A percentile compares a stretch with the other conserved stretches of the same genome.
These are phyloP conservation scores for Spialia ferax DNA, from an alignment of 2,888 invertebrate species.

Conservation along the genomic window DNA sequence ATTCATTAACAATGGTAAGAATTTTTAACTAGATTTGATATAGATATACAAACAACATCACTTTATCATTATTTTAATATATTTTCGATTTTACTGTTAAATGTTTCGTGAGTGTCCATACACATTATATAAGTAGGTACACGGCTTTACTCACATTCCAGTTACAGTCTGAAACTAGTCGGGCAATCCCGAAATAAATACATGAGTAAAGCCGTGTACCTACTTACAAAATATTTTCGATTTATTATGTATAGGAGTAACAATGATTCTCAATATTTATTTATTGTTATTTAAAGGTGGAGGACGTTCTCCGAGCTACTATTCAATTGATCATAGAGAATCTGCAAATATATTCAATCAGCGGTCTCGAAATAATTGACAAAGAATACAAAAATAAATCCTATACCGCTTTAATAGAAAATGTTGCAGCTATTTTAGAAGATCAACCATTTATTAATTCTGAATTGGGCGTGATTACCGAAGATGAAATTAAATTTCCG, in stretches of 20 bases:
- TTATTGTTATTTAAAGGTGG: not conserved
- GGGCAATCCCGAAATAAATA: too few relatives aligned
- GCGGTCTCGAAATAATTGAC: not conserved
- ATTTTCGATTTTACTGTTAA: not conserved
- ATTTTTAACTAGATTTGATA: not conserved
- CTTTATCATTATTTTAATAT: too few relatives aligned
- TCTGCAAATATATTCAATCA: not conserved
- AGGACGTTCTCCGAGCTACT: not conserved
- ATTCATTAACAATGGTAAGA: not conserved
- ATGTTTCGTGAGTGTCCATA: too few relatives aligned
- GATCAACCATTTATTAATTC: not conserved
- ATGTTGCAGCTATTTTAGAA: not conserved
- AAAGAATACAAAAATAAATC: not conserved
- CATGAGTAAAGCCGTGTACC: too few relatives aligned
- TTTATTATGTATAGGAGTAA: too few relatives aligned
- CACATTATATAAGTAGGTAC: too few relatives aligned
- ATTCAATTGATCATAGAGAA: conserved; percentile 4
- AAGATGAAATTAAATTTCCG: not conserved
- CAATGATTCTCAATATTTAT: not conserved
- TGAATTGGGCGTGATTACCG: not conserved
- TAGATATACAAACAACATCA: too few relatives aligned
- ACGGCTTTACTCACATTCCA: too few relatives aligned
- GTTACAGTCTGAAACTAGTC: too few relatives aligned
- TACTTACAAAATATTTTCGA: too few relatives aligned
- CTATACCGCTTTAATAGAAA: not conserved